These are phyloP conservation scores for Cairina moschata DNA, from an alignment of 2,113 vertebrate species.

Conservation along the genomic window DNA sequence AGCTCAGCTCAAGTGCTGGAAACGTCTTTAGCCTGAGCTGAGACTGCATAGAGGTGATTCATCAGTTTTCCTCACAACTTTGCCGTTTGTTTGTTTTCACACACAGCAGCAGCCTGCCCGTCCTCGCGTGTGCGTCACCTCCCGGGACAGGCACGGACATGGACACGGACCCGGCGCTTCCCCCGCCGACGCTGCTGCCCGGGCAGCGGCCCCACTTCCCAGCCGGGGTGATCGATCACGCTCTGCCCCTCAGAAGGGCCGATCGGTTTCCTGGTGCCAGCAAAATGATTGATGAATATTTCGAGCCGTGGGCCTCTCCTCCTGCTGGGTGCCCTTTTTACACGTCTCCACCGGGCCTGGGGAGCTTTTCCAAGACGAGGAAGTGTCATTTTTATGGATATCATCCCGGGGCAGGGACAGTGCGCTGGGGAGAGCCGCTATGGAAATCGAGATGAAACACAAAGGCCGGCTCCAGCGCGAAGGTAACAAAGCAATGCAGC, in stretches of 20 bases:
- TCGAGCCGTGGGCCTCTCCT: constrained; percentile 66
- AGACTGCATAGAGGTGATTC: background rate
- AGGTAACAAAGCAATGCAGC: background rate
- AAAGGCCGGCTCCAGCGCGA: constrained; percentile 2
- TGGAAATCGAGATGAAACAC: background rate
- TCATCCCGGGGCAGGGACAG: constrained; percentile 40
- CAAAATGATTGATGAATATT: constrained; percentile 86
- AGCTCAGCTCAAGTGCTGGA: background rate
- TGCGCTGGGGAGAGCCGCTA: background rate
- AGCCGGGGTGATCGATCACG: constrained; percentile 76
- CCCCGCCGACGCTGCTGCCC: constrained; percentile 9
- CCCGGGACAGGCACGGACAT: background rate
- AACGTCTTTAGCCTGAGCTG: background rate
- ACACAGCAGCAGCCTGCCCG: background rate
- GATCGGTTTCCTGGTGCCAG: constrained; percentile 83
- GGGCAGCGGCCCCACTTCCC: constrained; percentile 46
- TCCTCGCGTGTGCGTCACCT: background rate
- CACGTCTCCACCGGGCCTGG: constrained; percentile 47
- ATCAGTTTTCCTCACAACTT: background rate
- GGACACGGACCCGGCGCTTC: background rate
- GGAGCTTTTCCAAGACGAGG: constrained; percentile 64
- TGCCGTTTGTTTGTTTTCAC: background rate
- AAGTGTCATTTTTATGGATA: constrained; percentile 71
- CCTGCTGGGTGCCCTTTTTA: constrained; percentile 77
- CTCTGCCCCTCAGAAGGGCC: constrained; percentile 71